phyloP scores from a whole-genome alignment of 2,113 vertebrate genomes.

The Montifringilla adamsi region DNA sequence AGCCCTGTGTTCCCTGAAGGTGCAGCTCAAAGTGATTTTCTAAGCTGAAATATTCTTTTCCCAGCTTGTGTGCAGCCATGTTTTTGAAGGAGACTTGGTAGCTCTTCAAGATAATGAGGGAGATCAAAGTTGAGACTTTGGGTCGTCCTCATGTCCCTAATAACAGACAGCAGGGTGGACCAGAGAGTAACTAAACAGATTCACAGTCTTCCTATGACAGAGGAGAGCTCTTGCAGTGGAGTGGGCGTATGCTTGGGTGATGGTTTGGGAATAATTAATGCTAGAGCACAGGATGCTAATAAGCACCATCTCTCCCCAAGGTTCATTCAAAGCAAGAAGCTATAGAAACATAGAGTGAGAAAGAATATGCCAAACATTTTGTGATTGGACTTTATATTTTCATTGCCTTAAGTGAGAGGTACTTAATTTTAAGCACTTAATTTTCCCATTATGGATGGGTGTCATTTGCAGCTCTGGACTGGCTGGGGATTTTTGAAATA shows the following conservation, averaged over 20 bases:
- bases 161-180: background rate
- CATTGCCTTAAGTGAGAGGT: background rate
- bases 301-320: background rate
- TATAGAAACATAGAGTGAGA: background rate
- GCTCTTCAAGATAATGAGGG: background rate
- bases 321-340: background rate
- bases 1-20: background rate
- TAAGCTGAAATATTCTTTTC: background rate
- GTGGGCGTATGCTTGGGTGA: rapidly evolving
- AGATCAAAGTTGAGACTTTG: background rate
- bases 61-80: rapidly evolving
- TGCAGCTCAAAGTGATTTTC: background rate
- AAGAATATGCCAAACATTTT: background rate
- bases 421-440: conserved; percentile 27
- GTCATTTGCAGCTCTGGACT: background rate
- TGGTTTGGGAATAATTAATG: background rate
- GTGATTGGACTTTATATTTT: background rate
- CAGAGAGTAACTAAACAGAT: background rate
- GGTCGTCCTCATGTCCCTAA: background rate
- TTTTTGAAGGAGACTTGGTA: background rate
- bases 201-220: background rate
- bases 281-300: background rate
- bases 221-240: background rate
- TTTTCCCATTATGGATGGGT: background rate
- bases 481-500: conserved; percentile 34